These are phyloP conservation scores for Rhea pennata DNA, from an alignment of 2,113 vertebrate genomes.

Conservation along the genomic window DNA sequence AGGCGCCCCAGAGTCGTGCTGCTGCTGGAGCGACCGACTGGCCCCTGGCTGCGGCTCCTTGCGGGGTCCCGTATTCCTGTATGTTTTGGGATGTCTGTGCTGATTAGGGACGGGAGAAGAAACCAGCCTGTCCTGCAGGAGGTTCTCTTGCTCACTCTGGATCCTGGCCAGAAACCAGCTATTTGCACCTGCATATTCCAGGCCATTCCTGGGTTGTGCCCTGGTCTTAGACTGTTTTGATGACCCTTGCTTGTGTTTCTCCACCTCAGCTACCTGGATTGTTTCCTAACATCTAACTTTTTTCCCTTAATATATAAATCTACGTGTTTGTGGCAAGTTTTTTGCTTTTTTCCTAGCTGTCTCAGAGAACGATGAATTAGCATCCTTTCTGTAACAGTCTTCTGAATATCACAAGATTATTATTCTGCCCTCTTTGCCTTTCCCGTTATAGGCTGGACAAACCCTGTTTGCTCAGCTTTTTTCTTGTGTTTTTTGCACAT, in stretches of 20 bases:
- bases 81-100: no score
- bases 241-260: not conserved
- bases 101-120: not conserved
- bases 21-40: fast-evolving
- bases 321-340: not conserved
- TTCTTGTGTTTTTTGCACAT: not conserved
- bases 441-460: not conserved
- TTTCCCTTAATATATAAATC: no score
- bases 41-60: not conserved
- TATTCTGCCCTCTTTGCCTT: not conserved
- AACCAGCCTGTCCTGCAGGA: not conserved
- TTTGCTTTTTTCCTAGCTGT: not conserved
- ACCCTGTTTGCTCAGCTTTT: not conserved
- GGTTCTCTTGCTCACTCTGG: not conserved
- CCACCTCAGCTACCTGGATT: not conserved
- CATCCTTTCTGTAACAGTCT: not conserved
- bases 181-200: not conserved
- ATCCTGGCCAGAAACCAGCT: not conserved
- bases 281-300: not conserved
- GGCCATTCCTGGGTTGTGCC: not conserved
- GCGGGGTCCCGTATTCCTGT: not conserved
- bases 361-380: not conserved
- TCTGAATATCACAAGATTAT: not conserved
- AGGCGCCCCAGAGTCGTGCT: not conserved
- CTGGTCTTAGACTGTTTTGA: not conserved